Base-by-base conservation (phyloP, 2,888 invertebrate species). In the Rhorus exstirpatorius region DNA sequence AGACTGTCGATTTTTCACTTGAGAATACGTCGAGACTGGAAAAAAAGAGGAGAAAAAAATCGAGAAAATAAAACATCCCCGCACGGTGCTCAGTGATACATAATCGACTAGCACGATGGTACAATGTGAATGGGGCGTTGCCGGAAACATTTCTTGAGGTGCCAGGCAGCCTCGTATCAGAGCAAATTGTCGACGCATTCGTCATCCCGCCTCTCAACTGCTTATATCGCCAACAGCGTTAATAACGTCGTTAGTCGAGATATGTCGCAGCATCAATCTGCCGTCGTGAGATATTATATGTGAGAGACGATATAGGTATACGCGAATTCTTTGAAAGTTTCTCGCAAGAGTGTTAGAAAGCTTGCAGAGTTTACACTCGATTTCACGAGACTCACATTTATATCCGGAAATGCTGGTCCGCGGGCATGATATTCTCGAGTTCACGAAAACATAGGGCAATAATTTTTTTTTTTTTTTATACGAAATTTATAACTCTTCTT, bases 331-430 rank as follows among this genome's bases (percentile, higher is more conserved):
- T 53, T 6, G 12, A 60, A 67, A 71, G 44, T 81, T 76, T 24
- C 21, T n/a, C 44, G 51, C 46, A 31, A 81, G 65, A 76, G 58
- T 74, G 76, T 76, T 53, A 46, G 49, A 81, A 76, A 81, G 80
- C 80, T 81, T 71, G 77, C 80, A 76, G 84, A 86, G 88, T 90
- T 88, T 87, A 83, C 86, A 82, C 81, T 85, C 85, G 83, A 87
- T 87, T 74, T 86, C 71, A 68, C 44, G 67, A 85, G 84, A 85
- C 88, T 85, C 85, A 71, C 79, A 83, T 85, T 84, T 82, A 67
- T 58, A 79, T 63, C 80, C 74, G 75, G 76, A 79, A 83, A 63
- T 75, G 58, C 31, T 63, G 31, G 31, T 63, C 61, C 72, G 49
- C 60, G 44, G 61, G 60, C 60, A 72, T 19, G 35, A 44, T 44